Evolutionary conservation across 2,888 invertebrate species (phyloP).

Genomic region (Caenorhabditis auriculariae): DNA sequence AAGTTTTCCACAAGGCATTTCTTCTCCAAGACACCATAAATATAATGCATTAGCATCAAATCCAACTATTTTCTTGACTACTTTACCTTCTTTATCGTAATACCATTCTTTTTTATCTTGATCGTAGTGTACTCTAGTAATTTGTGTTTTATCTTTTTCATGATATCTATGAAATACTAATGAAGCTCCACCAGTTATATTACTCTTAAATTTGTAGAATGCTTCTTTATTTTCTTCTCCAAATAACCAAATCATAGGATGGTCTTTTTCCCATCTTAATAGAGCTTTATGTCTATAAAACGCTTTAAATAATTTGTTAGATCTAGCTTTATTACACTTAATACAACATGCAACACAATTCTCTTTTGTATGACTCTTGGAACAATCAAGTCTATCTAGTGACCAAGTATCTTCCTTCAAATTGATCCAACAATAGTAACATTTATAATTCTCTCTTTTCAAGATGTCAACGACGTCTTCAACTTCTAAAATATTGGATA

Average conservation of each 20-base stretch:
- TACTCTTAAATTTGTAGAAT: conserved; percentile 16
- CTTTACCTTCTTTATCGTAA: conserved; percentile 11
- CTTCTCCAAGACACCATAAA: conserved; percentile 12
- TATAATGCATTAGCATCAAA: conserved; percentile 19
- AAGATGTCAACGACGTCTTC: conserved; percentile 15
- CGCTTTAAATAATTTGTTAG: conserved; percentile 11
- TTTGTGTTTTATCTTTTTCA: conserved; percentile 19
- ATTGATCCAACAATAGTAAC: conserved; percentile 16
- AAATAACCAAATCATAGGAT: conserved; percentile 20
- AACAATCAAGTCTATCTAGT: conserved; percentile 18
- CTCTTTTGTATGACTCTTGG: conserved; percentile 12
- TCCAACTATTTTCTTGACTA: conserved; percentile 17
- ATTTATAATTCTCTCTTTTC: conserved; percentile 16
- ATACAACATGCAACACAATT: conserved; percentile 17
- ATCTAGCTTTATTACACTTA: conserved; percentile 14
- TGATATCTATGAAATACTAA: conserved; percentile 21
- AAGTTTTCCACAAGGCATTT: conserved; percentile 20
- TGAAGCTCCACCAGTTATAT: conserved; percentile 19
- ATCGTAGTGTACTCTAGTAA: conserved; percentile 11
- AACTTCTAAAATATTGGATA: conserved; percentile 10
- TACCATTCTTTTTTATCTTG: conserved; percentile 12
- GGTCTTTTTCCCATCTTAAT: conserved; percentile 14
- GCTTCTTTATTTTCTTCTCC: conserved; percentile 19
- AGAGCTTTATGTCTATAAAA: conserved; percentile 16
- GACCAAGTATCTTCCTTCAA: conserved; percentile 18